These are phyloP conservation scores for Pinna nobilis DNA, from an alignment of 1,140 invertebrate genomes.

Conservation along the genomic window DNA sequence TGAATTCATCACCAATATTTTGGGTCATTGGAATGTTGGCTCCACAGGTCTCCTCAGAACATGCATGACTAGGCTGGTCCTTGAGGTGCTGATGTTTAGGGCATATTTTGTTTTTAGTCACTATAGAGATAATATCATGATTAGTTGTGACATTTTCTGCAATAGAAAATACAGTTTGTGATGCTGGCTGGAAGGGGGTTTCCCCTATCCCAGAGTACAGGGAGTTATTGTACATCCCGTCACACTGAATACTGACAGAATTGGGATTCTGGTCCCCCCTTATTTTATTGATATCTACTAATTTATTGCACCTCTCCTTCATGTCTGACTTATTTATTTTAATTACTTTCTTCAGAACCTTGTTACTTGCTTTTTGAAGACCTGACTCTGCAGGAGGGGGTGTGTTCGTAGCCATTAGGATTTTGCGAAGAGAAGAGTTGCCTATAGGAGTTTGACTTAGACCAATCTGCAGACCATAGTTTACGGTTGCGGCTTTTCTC, in stretches of 20 bases:
- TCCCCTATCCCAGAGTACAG: conserved; percentile 19
- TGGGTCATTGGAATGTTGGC: not conserved
- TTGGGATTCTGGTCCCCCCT: not conserved
- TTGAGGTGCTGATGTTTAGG: not conserved
- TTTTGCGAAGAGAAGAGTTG: no score
- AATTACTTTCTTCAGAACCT: no score
- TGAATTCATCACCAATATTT: not conserved
- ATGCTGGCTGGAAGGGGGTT: conserved; percentile 21
- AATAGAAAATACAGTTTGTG: conserved; percentile 11
- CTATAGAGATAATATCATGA: conserved; percentile 6
- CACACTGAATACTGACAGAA: not conserved
- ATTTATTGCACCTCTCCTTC: not conserved
- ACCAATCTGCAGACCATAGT: no score
- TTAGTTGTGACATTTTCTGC: conserved; percentile 17
- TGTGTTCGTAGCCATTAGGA: no score
- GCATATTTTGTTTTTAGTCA: conserved; percentile 6
- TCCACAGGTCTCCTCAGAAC: not conserved
- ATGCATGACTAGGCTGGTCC: not conserved
- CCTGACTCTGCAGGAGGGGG: no score
- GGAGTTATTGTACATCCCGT: conserved; percentile 18
- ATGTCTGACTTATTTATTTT: no score
- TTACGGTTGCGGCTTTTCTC: no score
- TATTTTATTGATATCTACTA: not conserved
- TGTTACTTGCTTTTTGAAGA: no score
- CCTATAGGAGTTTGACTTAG: no score